Evolutionary conservation across 2,888 invertebrate genomes (phyloP), one percentile per base, ranked within the genome.

Genomic region (Diabrotica balteata): DNA sequence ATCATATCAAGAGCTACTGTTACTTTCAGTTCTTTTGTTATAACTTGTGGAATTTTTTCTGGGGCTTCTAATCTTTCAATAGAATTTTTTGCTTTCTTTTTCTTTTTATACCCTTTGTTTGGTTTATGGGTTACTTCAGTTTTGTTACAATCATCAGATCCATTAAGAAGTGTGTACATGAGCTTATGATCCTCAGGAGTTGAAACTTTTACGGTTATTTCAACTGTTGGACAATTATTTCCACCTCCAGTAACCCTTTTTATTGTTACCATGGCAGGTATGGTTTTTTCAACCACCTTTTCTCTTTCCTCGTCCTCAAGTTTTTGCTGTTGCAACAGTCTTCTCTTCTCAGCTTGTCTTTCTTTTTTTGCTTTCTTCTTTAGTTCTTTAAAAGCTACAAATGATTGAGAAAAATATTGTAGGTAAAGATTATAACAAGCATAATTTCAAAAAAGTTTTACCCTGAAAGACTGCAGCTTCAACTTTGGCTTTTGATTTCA

Each of bases 161-260:
- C 89, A 77, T 89, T 89, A 7, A 90, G 87, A 71, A 93, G 86
- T 1, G 91, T 92, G 78, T 91, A 93, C 3, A 93, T 84, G 45
- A 93, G 86, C 80, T 91, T 90, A 75, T 92, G 92, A 79, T 91
- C 90, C 69, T 90, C 90, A 1, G 91, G 91, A 0, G 90, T 90
- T 65, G 90, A 89, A 7, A 92, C 92, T 78, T 91, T 91, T 45
- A 92, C 85, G 0, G 92, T 92, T 59, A 93, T 92, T 0, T 92
- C 93, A 1, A 93, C 93, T 42, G 90, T 91, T 8, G 92, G 91
- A 74, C 91, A 90, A 0, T 88, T 86, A 72, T 84, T 86, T 76
- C 88, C 88, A 7, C 90, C 89, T 73, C 91, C 88, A 82, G 90
- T 89, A 2, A 91, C 89, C 58, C 91, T 84, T 68, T 91, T 88